These are phyloP conservation scores for Drosophila aldrichi DNA, from an alignment of 2,888 invertebrate genomes.

Conservation along the genomic window DNA sequence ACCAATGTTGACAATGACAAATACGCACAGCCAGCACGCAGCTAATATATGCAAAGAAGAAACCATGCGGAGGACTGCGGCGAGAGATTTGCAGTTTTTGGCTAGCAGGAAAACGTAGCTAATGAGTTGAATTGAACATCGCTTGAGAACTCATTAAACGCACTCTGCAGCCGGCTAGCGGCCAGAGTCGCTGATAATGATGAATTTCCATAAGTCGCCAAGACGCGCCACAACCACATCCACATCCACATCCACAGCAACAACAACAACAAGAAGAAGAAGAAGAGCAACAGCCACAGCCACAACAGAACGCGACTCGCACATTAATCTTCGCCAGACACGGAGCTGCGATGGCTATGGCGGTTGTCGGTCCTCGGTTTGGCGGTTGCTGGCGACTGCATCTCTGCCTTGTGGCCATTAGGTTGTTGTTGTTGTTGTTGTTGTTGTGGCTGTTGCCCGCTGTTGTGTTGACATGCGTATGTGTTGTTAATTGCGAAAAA, in stretches of 20 bases:
- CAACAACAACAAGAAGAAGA: too few species aligned
- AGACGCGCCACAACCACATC: constrained; percentile 48
- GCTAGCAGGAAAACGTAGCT: constrained; percentile 77
- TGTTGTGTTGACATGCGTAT: constrained; percentile 80
- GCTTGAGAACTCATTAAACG: constrained; percentile 82
- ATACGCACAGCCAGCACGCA: constrained; percentile 73
- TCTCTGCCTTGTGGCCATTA: constrained; percentile 59
- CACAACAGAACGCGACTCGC: constrained; percentile 73
- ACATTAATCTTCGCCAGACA: constrained; percentile 82
- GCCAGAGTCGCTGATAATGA: constrained; percentile 71
- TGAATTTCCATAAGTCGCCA: constrained; percentile 84
- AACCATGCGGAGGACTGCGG: constrained; percentile 31
- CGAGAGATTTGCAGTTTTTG: constrained; percentile 66
- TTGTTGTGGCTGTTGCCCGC: constrained; percentile 54
- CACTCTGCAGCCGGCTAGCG: constrained; percentile 43
- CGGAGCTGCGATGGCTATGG: constrained; percentile 47
- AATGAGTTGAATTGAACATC: constrained; percentile 79
- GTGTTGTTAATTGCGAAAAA: constrained; percentile 79
- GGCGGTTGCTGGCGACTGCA: constrained; percentile 42
- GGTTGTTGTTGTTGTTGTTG: constrained; percentile 30
- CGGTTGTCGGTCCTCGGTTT: constrained; percentile 29
- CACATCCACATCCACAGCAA: not conserved
- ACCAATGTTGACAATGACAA: constrained; percentile 85
- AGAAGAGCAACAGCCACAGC: constrained; percentile 11
- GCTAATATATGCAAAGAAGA: constrained; percentile 67